These are phyloP conservation scores for Drosophila elegans DNA, from an alignment of 1,140 invertebrate genomes.

Conservation along the genomic window DNA sequence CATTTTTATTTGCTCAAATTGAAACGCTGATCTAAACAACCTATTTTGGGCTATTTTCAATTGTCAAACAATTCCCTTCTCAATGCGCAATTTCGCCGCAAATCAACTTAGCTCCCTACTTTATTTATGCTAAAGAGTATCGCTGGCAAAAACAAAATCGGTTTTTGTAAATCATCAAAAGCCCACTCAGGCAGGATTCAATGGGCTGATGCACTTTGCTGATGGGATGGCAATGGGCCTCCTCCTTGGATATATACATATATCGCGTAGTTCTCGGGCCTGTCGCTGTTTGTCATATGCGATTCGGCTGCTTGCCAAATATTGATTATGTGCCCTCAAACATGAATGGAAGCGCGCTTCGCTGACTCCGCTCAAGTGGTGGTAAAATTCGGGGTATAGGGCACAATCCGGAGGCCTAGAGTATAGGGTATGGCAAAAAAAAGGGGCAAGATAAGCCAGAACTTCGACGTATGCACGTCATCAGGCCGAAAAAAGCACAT, in stretches of 20 bases:
- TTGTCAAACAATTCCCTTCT: constrained; percentile 9
- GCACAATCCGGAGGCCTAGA: neutral
- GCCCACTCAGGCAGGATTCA: constrained; percentile 50
- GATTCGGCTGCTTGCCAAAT: constrained; percentile 78
- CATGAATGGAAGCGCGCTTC: constrained; percentile 79
- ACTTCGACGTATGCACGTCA: constrained; percentile 62
- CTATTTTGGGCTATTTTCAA: neutral
- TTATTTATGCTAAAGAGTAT: constrained; percentile 43
- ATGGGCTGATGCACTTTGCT: constrained; percentile 60
- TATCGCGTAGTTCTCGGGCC: constrained; percentile 54
- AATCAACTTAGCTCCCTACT: constrained; percentile 19
- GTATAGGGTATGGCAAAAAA: neutral
- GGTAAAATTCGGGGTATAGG: constrained; percentile 9
- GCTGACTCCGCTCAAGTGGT: constrained; percentile 57
- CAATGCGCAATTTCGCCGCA: neutral
- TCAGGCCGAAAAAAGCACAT: constrained; percentile 59
- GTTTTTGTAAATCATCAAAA: constrained; percentile 71
- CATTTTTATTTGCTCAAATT: too few relatives aligned
- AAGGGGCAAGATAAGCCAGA: constrained; percentile 12
- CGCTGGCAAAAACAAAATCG: constrained; percentile 26
- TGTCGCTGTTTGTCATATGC: constrained; percentile 81
- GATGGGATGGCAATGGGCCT: constrained; percentile 37
- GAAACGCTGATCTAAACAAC: neutral
- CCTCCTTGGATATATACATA: constrained; percentile 19
- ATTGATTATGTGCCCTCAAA: constrained; percentile 77